phyloP scores from a whole-genome alignment of 1,140 invertebrate species.

The Copidosoma floridanum region DNA sequence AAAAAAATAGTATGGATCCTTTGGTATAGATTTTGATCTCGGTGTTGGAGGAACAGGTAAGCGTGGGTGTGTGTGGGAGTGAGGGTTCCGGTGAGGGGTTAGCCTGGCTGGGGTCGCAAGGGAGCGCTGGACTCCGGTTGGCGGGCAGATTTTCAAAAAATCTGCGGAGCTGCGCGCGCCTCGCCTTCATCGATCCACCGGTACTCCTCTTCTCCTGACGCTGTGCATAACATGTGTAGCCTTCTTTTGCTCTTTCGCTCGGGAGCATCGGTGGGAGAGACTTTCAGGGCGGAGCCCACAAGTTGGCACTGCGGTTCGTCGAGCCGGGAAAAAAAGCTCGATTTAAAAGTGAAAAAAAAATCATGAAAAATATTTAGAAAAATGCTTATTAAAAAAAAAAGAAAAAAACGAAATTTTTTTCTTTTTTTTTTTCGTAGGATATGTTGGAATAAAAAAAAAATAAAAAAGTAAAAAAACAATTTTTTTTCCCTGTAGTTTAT shows the following conservation, averaged over 20 bases:
- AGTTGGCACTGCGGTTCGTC: constrained; percentile 32
- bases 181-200: constrained; percentile 50
- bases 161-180: constrained; percentile 47
- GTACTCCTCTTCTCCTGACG: constrained; percentile 38
- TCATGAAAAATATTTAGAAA: constrained; percentile 31
- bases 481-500: too few species aligned
- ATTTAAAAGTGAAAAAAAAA: constrained; percentile 22
- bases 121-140: constrained; percentile 38
- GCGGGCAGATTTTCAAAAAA: constrained; percentile 53
- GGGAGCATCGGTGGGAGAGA: constrained; percentile 33
- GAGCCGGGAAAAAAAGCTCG: constrained; percentile 27
- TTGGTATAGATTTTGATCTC: neutral
- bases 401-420: constrained; percentile 9
- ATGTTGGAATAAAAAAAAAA: neutral
- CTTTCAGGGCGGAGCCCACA: constrained; percentile 51
- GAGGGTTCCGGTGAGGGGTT: neutral
- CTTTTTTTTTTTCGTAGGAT: too few species aligned
- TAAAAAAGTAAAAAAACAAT: constrained; percentile 9
- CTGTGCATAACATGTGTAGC: constrained; percentile 34
- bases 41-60: neutral
- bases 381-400: constrained; percentile 11
- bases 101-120: constrained; percentile 6
- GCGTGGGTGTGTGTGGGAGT: neutral
- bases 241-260: constrained; percentile 35
- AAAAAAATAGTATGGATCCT: too few species aligned